phyloP scores from a whole-genome alignment of 2,797 vertebrate species.

The Phoxinus dragarum region DNA sequence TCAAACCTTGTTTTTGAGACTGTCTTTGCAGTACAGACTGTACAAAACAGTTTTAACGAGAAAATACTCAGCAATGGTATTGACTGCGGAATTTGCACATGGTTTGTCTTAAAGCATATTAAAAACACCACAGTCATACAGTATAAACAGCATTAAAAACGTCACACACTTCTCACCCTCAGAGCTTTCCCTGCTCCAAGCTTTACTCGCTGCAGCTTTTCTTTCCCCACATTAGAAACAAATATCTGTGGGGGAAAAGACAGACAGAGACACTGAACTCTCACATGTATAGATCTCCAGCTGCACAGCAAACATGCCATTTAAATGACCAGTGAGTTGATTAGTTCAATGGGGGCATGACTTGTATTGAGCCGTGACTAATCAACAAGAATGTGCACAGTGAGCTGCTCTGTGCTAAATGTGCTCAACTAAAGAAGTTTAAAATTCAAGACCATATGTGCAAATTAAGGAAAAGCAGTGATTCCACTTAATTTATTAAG shows the following conservation, averaged over 20 bases:
- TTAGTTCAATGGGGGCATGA: constrained; percentile 15
- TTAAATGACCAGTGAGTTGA: neutral
- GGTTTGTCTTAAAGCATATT: neutral
- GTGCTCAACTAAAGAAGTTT: neutral
- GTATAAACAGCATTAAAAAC: neutral
- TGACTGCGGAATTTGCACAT: neutral
- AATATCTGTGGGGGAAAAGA: constrained; percentile 74
- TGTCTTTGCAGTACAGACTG: neutral
- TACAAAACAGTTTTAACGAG: neutral
- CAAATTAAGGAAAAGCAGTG: neutral
- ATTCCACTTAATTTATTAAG: neutral
- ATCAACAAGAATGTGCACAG: constrained; percentile 5
- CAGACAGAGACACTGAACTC: constrained; percentile 24
- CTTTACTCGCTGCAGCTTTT: constrained; percentile 81
- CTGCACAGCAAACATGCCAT: neutral
- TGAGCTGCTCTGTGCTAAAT: neutral
- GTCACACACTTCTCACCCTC: constrained; percentile 72
- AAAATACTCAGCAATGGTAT: neutral
- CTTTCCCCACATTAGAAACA: constrained; percentile 81
- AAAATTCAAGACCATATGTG: neutral
- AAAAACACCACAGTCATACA: neutral
- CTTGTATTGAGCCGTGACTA: constrained; percentile 1
- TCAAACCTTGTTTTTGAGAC: neutral
- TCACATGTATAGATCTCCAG: neutral
- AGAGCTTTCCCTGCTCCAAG: constrained; percentile 84